A percentile compares a stretch with the other conserved stretches of the same genome.
Conservation (phyloP, 1,140 invertebrate species). For the Drosophila rhopaloa region DNA sequence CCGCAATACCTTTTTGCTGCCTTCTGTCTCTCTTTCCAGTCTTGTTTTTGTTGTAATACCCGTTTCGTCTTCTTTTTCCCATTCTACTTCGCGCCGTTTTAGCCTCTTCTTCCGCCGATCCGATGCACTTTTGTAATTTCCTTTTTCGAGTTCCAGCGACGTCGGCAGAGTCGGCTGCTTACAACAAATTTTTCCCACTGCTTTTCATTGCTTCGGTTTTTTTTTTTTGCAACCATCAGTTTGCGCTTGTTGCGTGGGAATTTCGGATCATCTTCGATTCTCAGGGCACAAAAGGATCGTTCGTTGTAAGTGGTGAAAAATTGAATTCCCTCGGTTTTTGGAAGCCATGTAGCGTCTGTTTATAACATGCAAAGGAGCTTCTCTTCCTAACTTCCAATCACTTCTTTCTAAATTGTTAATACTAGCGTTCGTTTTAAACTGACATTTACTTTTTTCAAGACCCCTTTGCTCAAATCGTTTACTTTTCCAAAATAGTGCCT, state of each 20-base stretch:
- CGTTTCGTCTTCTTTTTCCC: slow-evolving; percentile 75
- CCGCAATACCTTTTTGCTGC: slow-evolving; percentile 51
- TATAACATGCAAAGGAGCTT: neutral
- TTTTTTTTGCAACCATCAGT: slow-evolving; percentile 58
- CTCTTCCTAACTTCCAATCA: neutral
- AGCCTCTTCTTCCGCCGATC: slow-evolving; percentile 72
- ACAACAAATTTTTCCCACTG: slow-evolving; percentile 71
- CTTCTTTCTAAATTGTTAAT: no score
- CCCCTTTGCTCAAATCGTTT: neutral
- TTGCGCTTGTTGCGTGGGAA: slow-evolving; percentile 70
- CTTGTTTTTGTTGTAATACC: slow-evolving; percentile 73
- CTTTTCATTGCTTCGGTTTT: slow-evolving; percentile 58
- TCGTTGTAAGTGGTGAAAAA: slow-evolving; percentile 1
- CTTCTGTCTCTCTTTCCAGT: slow-evolving; percentile 12
- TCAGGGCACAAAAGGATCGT: slow-evolving; percentile 37
- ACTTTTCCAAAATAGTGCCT: neutral
- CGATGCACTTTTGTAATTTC: slow-evolving; percentile 81
- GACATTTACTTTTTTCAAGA: neutral
- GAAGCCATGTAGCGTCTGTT: neutral
- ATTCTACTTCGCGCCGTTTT: slow-evolving; percentile 80
- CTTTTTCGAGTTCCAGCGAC: slow-evolving; percentile 67
- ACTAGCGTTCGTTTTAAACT: no score
- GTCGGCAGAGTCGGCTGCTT: slow-evolving; percentile 42
- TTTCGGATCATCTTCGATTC: slow-evolving; percentile 56
- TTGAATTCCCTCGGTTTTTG: neutral